Base-by-base conservation (phyloP, 2,113 vertebrate species). In the Gymnorhina tibicen region DNA sequence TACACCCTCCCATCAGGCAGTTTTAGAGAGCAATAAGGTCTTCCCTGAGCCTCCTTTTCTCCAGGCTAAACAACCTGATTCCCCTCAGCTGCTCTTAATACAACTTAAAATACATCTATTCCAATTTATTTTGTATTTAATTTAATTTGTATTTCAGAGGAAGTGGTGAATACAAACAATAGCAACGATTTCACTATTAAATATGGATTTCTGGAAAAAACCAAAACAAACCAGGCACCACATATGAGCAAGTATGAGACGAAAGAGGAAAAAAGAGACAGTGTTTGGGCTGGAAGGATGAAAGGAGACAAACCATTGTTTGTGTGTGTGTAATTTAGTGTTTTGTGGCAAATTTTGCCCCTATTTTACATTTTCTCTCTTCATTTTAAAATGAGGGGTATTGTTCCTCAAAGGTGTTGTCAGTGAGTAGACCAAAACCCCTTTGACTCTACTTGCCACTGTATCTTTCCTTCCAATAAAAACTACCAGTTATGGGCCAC, bases 41-140 rank as follows among this genome's bases (percentile, higher is more conserved):
- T 28, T 21, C 22, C 11, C 5, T n/a, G 2, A 39, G 17, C 20
- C 47, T 80, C 47, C 27, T 44, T 33, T 67, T 39, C 46, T 67
- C 62, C 37, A 72, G 32, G 1, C 13, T 87, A 12, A 84, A 37
- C 20, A 84, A 84, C 5, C 5, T 0, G 0, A 42, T 7, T 33
- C 33, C 28, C 19, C 35, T 77, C 44, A 87, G 44, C 21, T 5
- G 0, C 22, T 80, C 13, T 24, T 73, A 26, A 6, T 30, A 49
- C 33, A 37, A 81, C 13, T 37, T 73, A 39, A 42, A 92, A 85
- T 46, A 33, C 30, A 79, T 11, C 8, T 49, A 53, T 55, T 83
- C 33, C 33, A 41, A 79, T 89, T 73, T 47, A 30, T 30, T 64
- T 83, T 83, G 22, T 53, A 33, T 86, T 88, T 91, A 59, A 32